phyloP scores from a whole-genome alignment of 1,140 invertebrate species.

The Nautilus pompilius region DNA sequence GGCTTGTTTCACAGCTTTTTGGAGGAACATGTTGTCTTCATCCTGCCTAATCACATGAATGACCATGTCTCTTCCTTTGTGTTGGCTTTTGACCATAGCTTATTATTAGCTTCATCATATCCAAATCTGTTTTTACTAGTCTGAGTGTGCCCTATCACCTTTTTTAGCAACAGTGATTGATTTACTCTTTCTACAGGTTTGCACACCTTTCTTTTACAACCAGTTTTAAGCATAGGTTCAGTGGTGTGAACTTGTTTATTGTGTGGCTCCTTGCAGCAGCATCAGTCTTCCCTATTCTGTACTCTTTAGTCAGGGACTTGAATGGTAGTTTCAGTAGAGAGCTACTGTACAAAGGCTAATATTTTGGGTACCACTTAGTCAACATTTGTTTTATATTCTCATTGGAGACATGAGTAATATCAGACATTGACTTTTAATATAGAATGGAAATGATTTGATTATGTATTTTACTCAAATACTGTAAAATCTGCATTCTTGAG shows the following conservation, averaged over 20 bases:
- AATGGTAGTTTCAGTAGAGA: neutral
- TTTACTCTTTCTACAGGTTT: neutral
- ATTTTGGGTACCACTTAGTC: too few relatives aligned
- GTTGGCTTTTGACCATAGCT: too few relatives aligned
- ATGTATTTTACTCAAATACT: too few relatives aligned
- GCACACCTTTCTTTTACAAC: neutral
- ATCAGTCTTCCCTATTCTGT: neutral
- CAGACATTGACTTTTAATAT: too few relatives aligned
- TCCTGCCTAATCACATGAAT: neutral
- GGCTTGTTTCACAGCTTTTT: neutral
- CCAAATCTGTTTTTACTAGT: neutral
- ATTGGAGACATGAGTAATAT: too few relatives aligned
- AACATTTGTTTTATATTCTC: too few relatives aligned
- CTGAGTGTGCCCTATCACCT: neutral
- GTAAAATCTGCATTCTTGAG: too few relatives aligned
- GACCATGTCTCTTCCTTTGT: neutral
- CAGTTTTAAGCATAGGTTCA: neutral
- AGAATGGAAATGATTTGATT: too few relatives aligned
- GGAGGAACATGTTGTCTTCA: neutral
- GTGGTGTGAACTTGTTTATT: neutral
- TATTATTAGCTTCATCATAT: neutral
- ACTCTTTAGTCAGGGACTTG: neutral
- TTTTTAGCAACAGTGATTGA: neutral
- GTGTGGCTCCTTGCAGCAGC: neutral
- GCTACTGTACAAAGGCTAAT: neutral